Percentiles rank a stretch among this genome's conserved stretches.
Evolutionary conservation across 2,888 invertebrate genomes (phyloP).

Genomic region (Elgonia sp.): DNA sequence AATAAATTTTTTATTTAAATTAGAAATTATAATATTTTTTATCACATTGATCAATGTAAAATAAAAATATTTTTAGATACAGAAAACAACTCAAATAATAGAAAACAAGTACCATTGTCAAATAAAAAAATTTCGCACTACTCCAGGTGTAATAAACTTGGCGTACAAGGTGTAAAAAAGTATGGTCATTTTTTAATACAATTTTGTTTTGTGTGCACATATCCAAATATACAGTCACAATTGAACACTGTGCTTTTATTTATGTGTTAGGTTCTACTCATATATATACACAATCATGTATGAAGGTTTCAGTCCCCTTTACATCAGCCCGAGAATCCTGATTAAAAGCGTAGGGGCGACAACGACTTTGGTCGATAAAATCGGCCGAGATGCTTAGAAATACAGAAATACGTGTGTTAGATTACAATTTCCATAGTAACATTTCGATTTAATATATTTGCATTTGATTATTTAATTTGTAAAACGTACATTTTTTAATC

Average conservation of each 20-base stretch:
- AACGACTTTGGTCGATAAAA: conserved; percentile 77
- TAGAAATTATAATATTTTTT: too few relatives aligned
- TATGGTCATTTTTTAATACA: conserved; percentile 50
- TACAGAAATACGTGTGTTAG: conserved; percentile 63
- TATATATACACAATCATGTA: conserved; percentile 44
- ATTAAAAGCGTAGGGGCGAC: conserved; percentile 78
- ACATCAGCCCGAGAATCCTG: conserved; percentile 75
- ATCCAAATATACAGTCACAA: conserved; percentile 51
- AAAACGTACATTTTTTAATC: not conserved
- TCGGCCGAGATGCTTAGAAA: conserved; percentile 75
- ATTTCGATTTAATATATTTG: conserved; percentile 19
- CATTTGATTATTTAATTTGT: too few relatives aligned
- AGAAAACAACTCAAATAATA: too few relatives aligned
- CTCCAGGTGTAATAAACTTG: not conserved
- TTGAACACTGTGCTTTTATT: conserved; percentile 29
- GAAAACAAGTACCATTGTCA: too few relatives aligned
- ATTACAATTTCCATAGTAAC: conserved; percentile 53
- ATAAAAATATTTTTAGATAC: too few relatives aligned
- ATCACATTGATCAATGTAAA: too few relatives aligned
- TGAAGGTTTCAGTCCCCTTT: conserved; percentile 75
- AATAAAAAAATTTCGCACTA: not conserved
- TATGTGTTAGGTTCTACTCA: conserved; percentile 41
- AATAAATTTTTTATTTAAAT: too few relatives aligned
- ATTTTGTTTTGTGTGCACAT: conserved; percentile 57
- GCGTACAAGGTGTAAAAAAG: not conserved